Evolutionary conservation across 2,888 invertebrate genomes (phyloP).

Genomic region (Zygothrica quintamaculata): DNA sequence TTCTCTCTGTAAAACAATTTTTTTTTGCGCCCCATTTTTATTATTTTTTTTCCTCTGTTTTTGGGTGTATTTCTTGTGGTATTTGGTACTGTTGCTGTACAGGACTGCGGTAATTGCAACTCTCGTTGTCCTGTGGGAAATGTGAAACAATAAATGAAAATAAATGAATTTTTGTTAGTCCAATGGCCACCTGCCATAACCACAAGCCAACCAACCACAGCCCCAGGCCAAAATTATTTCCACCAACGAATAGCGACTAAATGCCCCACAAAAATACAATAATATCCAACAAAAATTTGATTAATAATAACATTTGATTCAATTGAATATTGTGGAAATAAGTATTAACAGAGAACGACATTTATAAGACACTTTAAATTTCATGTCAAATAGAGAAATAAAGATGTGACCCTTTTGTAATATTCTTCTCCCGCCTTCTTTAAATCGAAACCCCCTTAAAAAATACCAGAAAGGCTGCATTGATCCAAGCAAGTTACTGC

Average conservation of each 20-base stretch:
- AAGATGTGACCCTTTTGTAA: conserved; percentile 36
- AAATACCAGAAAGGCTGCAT: conserved; percentile 11
- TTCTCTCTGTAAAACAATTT: conserved; percentile 56
- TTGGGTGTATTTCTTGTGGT: conserved; percentile 61
- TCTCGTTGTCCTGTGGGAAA: conserved; percentile 77
- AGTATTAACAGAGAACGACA: conserved; percentile 37
- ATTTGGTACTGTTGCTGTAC: conserved; percentile 32
- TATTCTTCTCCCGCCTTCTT: conserved; percentile 35
- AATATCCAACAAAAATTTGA: conserved; percentile 51
- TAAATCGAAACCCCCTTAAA: conserved; percentile 29
- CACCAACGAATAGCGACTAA: not conserved
- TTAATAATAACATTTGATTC: conserved; percentile 56
- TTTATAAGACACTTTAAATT: conserved; percentile 43
- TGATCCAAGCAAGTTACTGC: too few relatives aligned
- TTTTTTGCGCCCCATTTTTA: conserved; percentile 29
- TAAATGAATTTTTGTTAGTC: conserved; percentile 81
- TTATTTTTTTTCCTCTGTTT: conserved; percentile 32
- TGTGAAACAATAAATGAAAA: conserved; percentile 83
- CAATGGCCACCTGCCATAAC: conserved; percentile 53
- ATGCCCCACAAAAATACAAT: conserved; percentile 25
- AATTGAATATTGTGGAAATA: conserved; percentile 35
- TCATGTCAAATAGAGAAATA: conserved; percentile 40
- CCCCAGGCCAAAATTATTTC: not conserved
- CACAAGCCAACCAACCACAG: conserved; percentile 12
- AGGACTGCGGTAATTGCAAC: conserved; percentile 77